A percentile compares a stretch with the other conserved stretches of the same genome.
Evolutionary conservation across 2,113 vertebrate genomes (phyloP).

Genomic region (Hemiprocne comata): DNA sequence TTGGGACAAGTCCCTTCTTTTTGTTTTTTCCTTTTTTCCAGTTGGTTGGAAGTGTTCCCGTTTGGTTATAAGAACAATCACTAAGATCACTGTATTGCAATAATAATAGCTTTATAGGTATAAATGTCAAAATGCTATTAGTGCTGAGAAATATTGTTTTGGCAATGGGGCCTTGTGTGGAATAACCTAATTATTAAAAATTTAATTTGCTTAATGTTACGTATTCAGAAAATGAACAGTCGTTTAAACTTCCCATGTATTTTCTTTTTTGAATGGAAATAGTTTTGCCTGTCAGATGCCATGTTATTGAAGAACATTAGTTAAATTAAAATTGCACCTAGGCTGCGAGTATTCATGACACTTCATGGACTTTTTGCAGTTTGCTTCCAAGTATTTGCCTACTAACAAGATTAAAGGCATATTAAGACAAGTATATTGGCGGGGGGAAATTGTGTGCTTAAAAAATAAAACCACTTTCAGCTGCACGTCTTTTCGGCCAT

Average conservation of each 20-base stretch:
- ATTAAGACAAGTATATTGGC: neutral
- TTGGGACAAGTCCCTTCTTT: fast-evolving
- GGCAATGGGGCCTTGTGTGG: neutral
- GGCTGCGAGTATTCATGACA: neutral
- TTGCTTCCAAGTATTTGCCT: constrained; percentile 19
- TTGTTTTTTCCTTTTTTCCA: neutral
- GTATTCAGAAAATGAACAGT: neutral
- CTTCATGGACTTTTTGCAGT: constrained; percentile 1
- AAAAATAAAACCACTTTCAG: neutral
- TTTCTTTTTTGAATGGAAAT: neutral
- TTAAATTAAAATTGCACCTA: constrained; percentile 39
- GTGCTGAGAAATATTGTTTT: neutral
- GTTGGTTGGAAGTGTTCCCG: neutral
- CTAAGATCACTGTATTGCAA: neutral
- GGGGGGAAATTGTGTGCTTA: neutral
- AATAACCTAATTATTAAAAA: constrained; percentile 5
- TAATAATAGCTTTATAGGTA: neutral
- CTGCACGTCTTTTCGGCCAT: neutral
- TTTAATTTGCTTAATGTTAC: neutral
- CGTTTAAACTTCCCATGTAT: neutral
- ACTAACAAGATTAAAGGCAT: constrained; percentile 16
- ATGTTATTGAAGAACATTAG: constrained; percentile 17
- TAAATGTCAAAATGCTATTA: constrained; percentile 22
- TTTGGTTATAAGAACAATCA: neutral
- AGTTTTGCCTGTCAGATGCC: neutral